Percentiles rank a stretch among this genome's conserved stretches.
Evolutionary conservation across 2,113 vertebrate genomes (phyloP).

Genomic region (Pogonocichla stellata): DNA sequence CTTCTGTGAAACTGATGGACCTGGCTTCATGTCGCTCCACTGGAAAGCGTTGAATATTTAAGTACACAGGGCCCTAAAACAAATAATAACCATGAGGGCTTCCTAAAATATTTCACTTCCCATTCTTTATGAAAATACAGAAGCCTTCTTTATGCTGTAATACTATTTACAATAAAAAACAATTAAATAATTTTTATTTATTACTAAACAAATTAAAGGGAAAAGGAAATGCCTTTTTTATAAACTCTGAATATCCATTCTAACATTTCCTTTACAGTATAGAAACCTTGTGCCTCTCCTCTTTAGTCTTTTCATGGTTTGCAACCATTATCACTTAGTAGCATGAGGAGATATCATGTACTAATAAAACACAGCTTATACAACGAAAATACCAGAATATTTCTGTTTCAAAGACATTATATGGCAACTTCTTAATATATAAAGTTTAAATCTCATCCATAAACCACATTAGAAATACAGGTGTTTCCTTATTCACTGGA

Average conservation of each 20-base stretch:
- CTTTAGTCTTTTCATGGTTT: background rate
- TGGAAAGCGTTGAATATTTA: conserved; percentile 87
- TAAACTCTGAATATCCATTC: background rate
- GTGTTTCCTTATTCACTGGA: background rate
- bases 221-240: background rate
- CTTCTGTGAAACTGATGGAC: conserved; percentile 88
- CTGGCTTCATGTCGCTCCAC: conserved; percentile 84
- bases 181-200: background rate
- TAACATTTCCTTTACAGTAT: background rate
- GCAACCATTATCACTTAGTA: background rate
- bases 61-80: conserved; percentile 86
- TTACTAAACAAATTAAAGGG: background rate
- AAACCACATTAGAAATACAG: background rate
- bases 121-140: background rate
- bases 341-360: background rate
- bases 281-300: background rate
- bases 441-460: background rate
- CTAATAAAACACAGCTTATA: background rate
- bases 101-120: background rate
- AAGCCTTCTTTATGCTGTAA: background rate
- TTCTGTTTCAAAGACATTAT: background rate
- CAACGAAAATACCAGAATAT: background rate
- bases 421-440: background rate
- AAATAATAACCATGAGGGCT: background rate
- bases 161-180: background rate